Conservation (phyloP, 2,113 vertebrate species). For the Aldabrachelys gigantea region DNA sequence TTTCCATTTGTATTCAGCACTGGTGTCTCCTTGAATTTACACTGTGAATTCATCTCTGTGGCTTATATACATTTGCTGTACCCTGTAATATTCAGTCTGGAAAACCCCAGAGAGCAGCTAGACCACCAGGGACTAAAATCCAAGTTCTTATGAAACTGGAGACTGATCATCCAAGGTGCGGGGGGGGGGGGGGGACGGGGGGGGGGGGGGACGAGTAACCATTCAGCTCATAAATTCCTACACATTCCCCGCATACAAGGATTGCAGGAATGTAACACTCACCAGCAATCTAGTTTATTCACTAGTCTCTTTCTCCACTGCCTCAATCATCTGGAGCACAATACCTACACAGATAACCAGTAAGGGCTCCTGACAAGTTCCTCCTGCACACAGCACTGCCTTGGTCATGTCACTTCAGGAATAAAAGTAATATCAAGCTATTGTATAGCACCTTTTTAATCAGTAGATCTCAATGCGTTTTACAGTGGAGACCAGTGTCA, state of each 20-base stretch:
- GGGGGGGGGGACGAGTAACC: background rate
- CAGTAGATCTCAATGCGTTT: background rate
- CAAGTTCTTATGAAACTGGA: background rate
- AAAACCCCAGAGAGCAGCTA: background rate
- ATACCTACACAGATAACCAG: background rate
- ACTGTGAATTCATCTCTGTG: background rate
- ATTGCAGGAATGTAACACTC: background rate
- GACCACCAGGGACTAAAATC: background rate
- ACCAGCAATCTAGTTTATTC: background rate
- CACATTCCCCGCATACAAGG: accelerated
- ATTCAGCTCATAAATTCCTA: background rate
- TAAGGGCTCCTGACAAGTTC: background rate
- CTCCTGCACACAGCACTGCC: background rate
- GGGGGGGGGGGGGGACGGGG: background rate
- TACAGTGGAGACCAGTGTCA: background rate
- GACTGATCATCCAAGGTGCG: background rate
- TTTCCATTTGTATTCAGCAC: background rate
- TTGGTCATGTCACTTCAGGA: background rate
- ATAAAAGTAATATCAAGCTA: background rate
- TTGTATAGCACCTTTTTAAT: background rate
- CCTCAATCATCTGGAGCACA: background rate
- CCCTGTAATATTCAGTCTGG: background rate
- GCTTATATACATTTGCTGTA: background rate
- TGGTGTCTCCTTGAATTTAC: background rate
- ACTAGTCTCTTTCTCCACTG: background rate